A percentile compares a stretch with the other conserved stretches of the same genome.
Conservation (phyloP, 2,797 vertebrate genomes). For the Craterocephalus amniculus region DNA sequence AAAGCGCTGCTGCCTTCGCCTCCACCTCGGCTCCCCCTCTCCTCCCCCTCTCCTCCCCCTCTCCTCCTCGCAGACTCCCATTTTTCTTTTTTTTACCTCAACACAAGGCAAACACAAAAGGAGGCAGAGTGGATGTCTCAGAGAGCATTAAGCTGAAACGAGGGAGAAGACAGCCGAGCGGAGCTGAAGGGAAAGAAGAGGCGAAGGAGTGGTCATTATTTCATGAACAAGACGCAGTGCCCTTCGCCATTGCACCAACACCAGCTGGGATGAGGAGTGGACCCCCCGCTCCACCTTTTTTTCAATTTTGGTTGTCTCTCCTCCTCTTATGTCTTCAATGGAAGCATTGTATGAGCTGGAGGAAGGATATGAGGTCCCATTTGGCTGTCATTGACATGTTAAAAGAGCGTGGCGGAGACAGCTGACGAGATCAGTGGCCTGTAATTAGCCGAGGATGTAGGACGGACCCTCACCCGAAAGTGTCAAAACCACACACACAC, state of each 20-base stretch:
- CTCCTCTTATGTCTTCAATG: conserved; percentile 60
- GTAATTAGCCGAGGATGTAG: conserved; percentile 69
- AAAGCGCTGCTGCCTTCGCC: conserved; percentile 72
- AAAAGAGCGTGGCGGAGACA: conserved; percentile 85
- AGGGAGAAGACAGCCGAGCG: conserved; percentile 36
- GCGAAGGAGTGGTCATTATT: conserved; percentile 9
- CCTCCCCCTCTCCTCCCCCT: conserved; percentile 59
- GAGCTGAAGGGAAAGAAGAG: conserved; percentile 47
- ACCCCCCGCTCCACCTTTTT: conserved; percentile 40
- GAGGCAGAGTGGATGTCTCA: conserved; percentile 12
- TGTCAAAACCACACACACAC: conserved; percentile 24
- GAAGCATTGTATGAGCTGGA: conserved; percentile 74
- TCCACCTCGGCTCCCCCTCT: conserved; percentile 61
- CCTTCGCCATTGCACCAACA: conserved; percentile 40
- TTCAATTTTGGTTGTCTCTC: conserved; percentile 15
- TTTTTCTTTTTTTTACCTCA: conserved; percentile 12
- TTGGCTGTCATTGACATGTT: conserved; percentile 89
- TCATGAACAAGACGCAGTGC: background rate
- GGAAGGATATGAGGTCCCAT: conserved; percentile 82
- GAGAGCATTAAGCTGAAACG: conserved; percentile 47
- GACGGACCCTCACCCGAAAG: conserved; percentile 38
- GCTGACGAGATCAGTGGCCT: conserved; percentile 80
- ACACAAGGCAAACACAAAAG: conserved; percentile 63
- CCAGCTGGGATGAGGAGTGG: conserved; percentile 67
- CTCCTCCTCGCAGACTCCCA: conserved; percentile 40